Percentiles rank a stretch among this genome's conserved stretches.
Conservation (phyloP, 2,113 vertebrate species). For the Ivindomyrus marchei region DNA sequence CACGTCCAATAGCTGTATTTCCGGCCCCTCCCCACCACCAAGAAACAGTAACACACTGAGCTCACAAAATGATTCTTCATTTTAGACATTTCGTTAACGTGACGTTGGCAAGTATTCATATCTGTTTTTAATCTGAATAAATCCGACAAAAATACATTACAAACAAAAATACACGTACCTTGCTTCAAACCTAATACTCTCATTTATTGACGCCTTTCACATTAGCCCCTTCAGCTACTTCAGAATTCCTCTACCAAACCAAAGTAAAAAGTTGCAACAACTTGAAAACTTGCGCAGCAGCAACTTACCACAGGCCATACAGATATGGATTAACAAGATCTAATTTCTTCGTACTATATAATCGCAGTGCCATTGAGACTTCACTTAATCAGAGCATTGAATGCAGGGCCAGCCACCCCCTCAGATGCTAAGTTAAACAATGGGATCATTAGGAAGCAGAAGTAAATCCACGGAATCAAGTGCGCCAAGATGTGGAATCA, state of each 20-base stretch:
- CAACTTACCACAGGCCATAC: background rate
- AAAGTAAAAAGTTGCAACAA: background rate
- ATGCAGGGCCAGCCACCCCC: background rate
- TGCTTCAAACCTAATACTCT: background rate
- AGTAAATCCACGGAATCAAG: background rate
- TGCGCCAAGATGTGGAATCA: background rate
- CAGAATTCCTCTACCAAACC: background rate
- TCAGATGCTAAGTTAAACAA: slow-evolving; percentile 13
- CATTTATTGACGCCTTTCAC: background rate
- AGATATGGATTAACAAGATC: background rate
- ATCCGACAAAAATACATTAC: background rate
- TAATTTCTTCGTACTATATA: background rate
- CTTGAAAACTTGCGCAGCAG: background rate
- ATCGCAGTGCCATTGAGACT: background rate
- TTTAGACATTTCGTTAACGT: background rate
- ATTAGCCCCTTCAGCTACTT: background rate
- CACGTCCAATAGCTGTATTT: background rate
- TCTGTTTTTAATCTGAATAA: background rate
- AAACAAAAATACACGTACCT: background rate
- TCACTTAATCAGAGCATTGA: background rate
- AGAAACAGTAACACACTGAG: background rate
- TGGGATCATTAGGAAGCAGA: slow-evolving; percentile 14
- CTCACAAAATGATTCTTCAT: background rate
- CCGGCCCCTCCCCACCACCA: background rate
- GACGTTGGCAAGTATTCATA: background rate